Percentiles rank a stretch among this genome's conserved stretches.
Evolutionary conservation across 2,113 vertebrate genomes (phyloP).

Genomic region (Emydura subglobosa): DNA sequence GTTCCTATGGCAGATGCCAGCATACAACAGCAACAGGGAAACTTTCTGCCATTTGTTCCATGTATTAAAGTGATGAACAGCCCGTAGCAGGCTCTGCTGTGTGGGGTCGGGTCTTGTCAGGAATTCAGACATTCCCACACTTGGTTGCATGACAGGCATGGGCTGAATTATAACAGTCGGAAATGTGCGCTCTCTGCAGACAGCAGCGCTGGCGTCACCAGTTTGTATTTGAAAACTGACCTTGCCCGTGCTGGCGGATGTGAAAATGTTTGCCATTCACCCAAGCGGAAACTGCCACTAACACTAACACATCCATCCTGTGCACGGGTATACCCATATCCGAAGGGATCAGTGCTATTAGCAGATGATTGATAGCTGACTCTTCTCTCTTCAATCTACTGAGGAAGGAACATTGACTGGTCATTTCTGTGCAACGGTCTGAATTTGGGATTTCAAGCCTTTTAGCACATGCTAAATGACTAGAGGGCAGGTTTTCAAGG

Average conservation of each 20-base stretch:
- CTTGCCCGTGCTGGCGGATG: not conserved
- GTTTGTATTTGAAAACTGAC: not conserved
- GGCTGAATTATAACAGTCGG: not conserved
- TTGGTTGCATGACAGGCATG: not conserved
- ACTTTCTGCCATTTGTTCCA: not conserved
- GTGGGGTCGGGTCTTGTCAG: not conserved
- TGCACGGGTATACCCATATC: not conserved
- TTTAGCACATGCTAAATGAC: not conserved
- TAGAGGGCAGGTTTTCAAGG: not conserved
- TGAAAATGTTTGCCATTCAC: not conserved
- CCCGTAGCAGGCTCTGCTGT: not conserved
- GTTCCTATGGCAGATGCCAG: not conserved
- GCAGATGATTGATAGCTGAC: not conserved
- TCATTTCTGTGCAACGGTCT: not conserved
- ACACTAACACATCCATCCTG: not conserved
- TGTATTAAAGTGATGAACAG: not conserved
- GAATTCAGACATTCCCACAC: not conserved
- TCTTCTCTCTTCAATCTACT: not conserved
- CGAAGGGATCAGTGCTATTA: not conserved
- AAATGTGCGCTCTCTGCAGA: not conserved
- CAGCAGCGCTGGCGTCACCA: not conserved
- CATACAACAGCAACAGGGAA: rapidly evolving
- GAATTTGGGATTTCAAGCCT: not conserved
- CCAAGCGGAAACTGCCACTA: not conserved
- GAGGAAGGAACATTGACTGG: not conserved